Evolutionary conservation across 2,113 vertebrate species (phyloP).

Genomic region (Corythaixoides concolor): DNA sequence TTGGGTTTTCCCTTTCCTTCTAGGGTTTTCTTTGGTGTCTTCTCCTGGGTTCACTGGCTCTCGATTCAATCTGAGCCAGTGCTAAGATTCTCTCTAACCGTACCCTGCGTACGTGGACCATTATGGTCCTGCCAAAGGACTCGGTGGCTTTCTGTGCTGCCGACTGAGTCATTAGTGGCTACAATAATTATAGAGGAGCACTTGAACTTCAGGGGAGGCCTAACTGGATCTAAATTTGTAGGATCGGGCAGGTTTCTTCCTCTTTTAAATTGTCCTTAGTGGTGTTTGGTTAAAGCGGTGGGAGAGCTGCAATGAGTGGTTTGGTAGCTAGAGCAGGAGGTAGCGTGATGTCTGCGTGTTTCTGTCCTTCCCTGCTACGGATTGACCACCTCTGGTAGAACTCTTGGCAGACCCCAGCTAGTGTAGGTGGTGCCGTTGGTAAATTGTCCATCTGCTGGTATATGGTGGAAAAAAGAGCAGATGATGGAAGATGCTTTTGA

Average conservation of each 20-base stretch:
- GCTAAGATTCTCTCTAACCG: background rate
- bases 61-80: background rate
- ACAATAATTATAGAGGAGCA: background rate
- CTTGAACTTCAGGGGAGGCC: background rate
- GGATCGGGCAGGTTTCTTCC: background rate
- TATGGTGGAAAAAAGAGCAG: background rate
- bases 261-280: background rate
- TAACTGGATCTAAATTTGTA: background rate
- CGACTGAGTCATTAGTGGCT: background rate
- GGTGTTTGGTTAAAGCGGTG: background rate
- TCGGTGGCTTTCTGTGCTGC: background rate
- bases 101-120: accelerated
- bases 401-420: background rate
- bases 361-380: background rate
- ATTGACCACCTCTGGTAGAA: background rate
- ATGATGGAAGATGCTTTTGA: background rate
- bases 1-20: too few relatives aligned
- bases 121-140: background rate
- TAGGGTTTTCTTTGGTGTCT: background rate
- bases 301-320: background rate
- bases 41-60: background rate
- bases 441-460: background rate
- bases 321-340: background rate
- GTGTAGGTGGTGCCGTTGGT: background rate
- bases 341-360: background rate